Base-by-base conservation (phyloP, 2,888 invertebrate genomes). In the Dromius quadrimaculatus region DNA sequence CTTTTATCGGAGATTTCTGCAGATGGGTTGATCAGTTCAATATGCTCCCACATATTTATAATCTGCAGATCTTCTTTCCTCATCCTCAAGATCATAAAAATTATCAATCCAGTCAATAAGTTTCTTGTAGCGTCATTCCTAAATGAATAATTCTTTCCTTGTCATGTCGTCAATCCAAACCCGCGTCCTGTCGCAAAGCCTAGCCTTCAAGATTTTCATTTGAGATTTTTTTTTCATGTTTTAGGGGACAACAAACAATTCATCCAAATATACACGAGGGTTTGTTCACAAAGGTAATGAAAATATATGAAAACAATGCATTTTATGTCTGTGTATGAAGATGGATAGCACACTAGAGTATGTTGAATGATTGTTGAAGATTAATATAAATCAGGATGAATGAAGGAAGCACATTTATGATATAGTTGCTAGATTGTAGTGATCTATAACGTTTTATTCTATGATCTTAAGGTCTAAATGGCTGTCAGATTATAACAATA, bases 271-370 rank as follows among this genome's bases (percentile, higher is more conserved):
- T 34, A 50, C 50, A 50, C 50, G 65, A 22, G 47, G 32, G 47
- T 19, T n/a, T 65, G 65, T 65, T 54, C 19, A 59, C 19, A 45
- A 36, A 45, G 13, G 36, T 65, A 65, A 65, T 65, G 65, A 50
- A 65, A 65, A 65, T 65, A 65, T 65, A 65, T 65, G 65, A 65
- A 13, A 65, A 65, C 65, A 63, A 63, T 65, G 47, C 36, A 50
- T 47, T 65, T 47, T 50, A 34, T 36, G 65, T 65, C 65, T 13
- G 36, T 34, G 36, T 65, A 50, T 65, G 65, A 65, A 65, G 65
- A 65, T 15, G 23, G 36, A 65, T 65, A 6, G 65, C 36, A 15
- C 50, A 45, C 50, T 50, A 50, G 47, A 65, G 50, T 50, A 50
- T 23, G 38, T 45, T 50, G 36, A 64, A 22, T 20, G 43, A 45